Evolutionary conservation across 2,113 vertebrate genomes (phyloP), one percentile per base, ranked within the genome.

Genomic region (Megaleporinus macrocephalus): DNA sequence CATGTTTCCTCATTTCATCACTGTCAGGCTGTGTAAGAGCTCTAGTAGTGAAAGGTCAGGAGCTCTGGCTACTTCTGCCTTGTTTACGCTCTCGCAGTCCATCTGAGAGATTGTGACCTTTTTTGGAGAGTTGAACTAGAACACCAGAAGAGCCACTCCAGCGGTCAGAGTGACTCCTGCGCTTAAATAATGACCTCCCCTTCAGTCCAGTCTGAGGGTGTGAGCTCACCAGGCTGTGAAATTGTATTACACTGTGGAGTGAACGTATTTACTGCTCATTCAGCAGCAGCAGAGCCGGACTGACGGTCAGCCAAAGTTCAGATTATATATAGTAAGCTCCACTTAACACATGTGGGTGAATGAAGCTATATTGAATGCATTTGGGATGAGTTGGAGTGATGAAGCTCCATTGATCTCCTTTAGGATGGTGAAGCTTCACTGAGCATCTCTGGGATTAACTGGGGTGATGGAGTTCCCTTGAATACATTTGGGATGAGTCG

Each of bases 191-290:
- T 70, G 72, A 74, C 83, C 80, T 85, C 78, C 79, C 84, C 74
- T 65, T 87, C 55, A 29, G 41, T 84, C 87, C 91, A 90, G 89
- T 90, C 89, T 83, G 69, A 82, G 57, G 53, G 72, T 86, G 80
- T 89, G 89, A 80, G 78, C 90, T 87, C 89, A 92, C 90, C 90
- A 89, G 89, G 80, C 91, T 90, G 85, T 92, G 91, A 91, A 93
- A 93, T 92, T 92, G 90, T 86, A 90, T 86, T 92, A 62, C 59
- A 26, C 14, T 26, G 7, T 47, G 5, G 15, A 53, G 51, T 2
- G 15, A n/a, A n/a, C n/a, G n/a, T n/a, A n/a, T n/a, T n/a, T n/a
- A 53, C 51, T 18, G 51, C 51, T 53, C 51, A 18, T n/a, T n/a
- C n/a, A n/a, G n/a, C n/a, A n/a, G n/a, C n/a, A n/a, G n/a, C 6